Conservation (phyloP, 1,140 invertebrate species). For the Scaptomyza montana region DNA sequence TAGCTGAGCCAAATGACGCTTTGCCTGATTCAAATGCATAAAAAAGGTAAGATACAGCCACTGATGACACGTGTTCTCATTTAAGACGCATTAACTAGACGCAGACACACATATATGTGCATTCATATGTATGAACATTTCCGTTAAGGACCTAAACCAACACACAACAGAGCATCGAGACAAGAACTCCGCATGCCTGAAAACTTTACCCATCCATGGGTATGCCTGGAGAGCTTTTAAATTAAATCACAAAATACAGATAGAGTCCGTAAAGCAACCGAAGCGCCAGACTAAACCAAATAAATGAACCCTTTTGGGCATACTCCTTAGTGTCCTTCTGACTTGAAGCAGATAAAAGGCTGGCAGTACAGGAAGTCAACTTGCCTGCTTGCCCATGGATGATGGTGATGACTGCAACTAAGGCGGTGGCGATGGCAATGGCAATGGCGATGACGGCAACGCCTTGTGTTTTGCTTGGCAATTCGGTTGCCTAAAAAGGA, state of each 20-base stretch:
- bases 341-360: slow-evolving; percentile 53
- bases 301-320: slow-evolving; percentile 78
- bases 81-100: slow-evolving; percentile 63
- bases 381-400: slow-evolving; percentile 42
- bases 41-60: slow-evolving; percentile 39
- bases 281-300: slow-evolving; percentile 67
- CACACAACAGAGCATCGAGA: slow-evolving; percentile 12
- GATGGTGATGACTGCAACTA: neutral
- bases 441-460: slow-evolving; percentile 13
- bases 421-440: slow-evolving; percentile 1
- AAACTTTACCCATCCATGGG: slow-evolving; percentile 14
- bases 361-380: slow-evolving; percentile 67
- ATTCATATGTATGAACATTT: slow-evolving; percentile 6
- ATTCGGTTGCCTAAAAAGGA: slow-evolving; percentile 67
- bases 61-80: slow-evolving; percentile 68
- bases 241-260: slow-evolving; percentile 80
- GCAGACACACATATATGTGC: neutral
- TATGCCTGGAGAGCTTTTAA: slow-evolving; percentile 64
- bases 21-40: slow-evolving; percentile 39
- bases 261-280: slow-evolving; percentile 56
- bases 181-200: slow-evolving; percentile 17
- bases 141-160: slow-evolving; percentile 34
- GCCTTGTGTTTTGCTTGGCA: slow-evolving; percentile 51
- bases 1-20: slow-evolving; percentile 39
- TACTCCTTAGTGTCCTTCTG: slow-evolving; percentile 58